These are phyloP conservation scores for Myrmecobius fasciatus DNA, from an alignment of 2,113 vertebrate genomes.

Conservation along the genomic window DNA sequence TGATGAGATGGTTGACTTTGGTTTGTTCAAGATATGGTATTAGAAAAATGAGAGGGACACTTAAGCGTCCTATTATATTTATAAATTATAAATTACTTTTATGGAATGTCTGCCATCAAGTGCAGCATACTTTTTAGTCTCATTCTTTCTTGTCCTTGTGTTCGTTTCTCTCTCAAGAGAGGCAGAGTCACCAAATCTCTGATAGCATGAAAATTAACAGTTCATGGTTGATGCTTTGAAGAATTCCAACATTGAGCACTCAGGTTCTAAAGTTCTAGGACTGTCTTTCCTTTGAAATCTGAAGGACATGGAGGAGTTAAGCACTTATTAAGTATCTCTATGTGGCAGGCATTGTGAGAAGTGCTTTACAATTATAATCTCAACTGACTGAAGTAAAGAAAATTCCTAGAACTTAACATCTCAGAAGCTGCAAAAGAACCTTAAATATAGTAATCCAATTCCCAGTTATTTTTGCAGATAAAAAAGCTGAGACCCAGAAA, in stretches of 20 bases:
- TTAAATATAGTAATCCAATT: neutral
- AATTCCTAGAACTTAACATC: neutral
- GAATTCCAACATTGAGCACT: neutral
- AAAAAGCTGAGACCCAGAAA: neutral
- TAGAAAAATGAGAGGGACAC: conserved; percentile 21
- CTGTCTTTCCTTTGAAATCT: neutral
- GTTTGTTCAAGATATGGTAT: conserved; percentile 10
- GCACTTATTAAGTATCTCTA: neutral
- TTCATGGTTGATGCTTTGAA: neutral
- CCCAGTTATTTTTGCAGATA: neutral
- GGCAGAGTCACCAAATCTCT: neutral
- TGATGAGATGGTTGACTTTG: neutral
- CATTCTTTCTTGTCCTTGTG: neutral
- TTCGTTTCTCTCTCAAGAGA: neutral
- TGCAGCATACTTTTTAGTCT: neutral
- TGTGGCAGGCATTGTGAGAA: neutral
- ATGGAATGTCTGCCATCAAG: neutral
- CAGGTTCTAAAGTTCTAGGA: neutral
- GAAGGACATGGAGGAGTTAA: neutral
- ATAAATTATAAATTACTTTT: neutral
- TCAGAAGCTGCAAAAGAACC: neutral
- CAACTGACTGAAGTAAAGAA: neutral
- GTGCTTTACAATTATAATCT: neutral
- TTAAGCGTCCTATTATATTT: neutral
- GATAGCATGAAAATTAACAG: neutral